Evolutionary conservation across 2,797 vertebrate species (phyloP).

Genomic region (Microctenopoma lineatum): DNA sequence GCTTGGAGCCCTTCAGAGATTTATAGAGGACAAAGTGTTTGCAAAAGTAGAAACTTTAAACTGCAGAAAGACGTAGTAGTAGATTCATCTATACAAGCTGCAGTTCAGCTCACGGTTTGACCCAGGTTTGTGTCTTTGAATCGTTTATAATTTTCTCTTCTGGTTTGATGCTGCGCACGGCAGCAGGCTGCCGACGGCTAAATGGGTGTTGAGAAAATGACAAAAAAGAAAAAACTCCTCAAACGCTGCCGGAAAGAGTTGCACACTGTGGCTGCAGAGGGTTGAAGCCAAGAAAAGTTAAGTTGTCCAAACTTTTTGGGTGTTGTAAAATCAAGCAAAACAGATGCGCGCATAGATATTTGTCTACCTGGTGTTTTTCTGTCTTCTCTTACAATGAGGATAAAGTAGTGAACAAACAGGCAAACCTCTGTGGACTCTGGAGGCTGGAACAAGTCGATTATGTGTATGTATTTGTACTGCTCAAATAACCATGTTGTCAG

Average conservation of each 20-base stretch:
- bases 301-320: slow-evolving; percentile 21
- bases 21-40: slow-evolving; percentile 30
- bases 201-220: slow-evolving; percentile 13
- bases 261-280: slow-evolving; percentile 23
- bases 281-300: slow-evolving; percentile 31
- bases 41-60: slow-evolving; percentile 21
- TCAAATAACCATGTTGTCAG: too few relatives aligned
- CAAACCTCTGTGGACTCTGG: background rate
- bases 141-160: slow-evolving; percentile 12
- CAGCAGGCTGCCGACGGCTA: slow-evolving; percentile 2
- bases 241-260: slow-evolving; percentile 13
- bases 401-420: slow-evolving; percentile 10
- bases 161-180: slow-evolving; percentile 9
- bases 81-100: slow-evolving; percentile 17
- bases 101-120: slow-evolving; percentile 13
- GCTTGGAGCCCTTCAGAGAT: slow-evolving; percentile 1
- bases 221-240: slow-evolving; percentile 29
- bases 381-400: slow-evolving; percentile 26
- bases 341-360: slow-evolving; percentile 7
- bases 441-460: background rate
- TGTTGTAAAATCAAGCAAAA: slow-evolving; percentile 10
- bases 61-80: slow-evolving; percentile 12
- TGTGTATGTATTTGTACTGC: background rate
- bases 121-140: slow-evolving; percentile 9
- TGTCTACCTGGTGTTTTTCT: slow-evolving; percentile 14